phyloP scores from a whole-genome alignment of 2,888 invertebrate species.

The Zygaena filipendulae region DNA sequence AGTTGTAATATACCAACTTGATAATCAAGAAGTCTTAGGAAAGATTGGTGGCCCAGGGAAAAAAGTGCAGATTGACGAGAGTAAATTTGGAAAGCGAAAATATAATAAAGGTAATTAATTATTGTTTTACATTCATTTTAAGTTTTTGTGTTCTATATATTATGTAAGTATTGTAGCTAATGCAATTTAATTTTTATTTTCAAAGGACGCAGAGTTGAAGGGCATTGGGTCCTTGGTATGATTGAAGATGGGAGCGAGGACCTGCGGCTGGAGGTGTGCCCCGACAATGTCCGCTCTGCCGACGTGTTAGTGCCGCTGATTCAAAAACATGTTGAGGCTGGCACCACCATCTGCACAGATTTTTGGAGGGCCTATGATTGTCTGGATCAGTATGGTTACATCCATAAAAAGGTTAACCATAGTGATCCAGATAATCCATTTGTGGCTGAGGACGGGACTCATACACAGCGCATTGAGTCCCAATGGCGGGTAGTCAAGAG shows the following conservation, averaged over 20 bases:
- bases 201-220: background rate
- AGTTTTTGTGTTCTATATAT: too few relatives aligned
- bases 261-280: too few relatives aligned
- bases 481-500: conserved; percentile 16
- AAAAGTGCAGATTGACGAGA: conserved; percentile 18
- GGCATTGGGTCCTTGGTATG: too few relatives aligned
- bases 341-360: conserved; percentile 16
- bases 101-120: conserved; percentile 8
- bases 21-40: conserved; percentile 4
- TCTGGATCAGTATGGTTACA: conserved; percentile 15
- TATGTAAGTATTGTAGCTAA: background rate
- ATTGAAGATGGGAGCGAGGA: too few relatives aligned
- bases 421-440: conserved; percentile 13
- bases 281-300: conserved; percentile 14
- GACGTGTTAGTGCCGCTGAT: conserved; percentile 18
- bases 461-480: conserved; percentile 16
- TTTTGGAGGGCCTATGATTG: conserved; percentile 16
- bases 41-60: conserved; percentile 18
- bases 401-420: conserved; percentile 17
- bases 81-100: conserved; percentile 16
- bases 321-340: conserved; percentile 17
- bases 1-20: conserved; percentile 13
- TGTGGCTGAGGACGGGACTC: conserved; percentile 18
- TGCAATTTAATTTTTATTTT: background rate
- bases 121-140: too few relatives aligned